Conservation (phyloP, 2,113 vertebrate species). For the Amphiprion percula region DNA sequence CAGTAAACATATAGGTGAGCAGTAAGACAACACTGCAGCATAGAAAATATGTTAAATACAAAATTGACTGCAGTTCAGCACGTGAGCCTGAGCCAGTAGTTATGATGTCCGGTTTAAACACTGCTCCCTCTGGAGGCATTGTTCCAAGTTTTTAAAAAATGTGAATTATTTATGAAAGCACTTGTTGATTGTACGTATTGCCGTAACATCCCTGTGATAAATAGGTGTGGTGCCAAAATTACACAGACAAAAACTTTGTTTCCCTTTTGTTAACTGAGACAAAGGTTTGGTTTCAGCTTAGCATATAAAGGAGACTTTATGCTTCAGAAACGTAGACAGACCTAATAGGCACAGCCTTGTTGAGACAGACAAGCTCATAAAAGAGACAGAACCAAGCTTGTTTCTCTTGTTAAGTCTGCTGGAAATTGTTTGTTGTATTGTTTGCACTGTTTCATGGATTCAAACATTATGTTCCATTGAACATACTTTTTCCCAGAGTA, state of each 20-base stretch:
- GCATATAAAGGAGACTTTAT: constrained; percentile 47
- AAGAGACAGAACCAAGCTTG: constrained; percentile 45
- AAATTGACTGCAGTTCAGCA: constrained; percentile 1
- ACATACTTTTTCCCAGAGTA: neutral
- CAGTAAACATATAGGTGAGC: neutral
- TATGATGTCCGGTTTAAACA: constrained; percentile 12
- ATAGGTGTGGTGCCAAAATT: neutral
- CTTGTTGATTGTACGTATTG: constrained; percentile 21
- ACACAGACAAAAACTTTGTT: constrained; percentile 22
- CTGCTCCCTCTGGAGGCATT: neutral
- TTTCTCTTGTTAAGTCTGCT: constrained; percentile 18
- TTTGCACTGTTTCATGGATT: neutral
- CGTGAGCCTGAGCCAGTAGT: neutral
- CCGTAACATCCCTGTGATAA: neutral
- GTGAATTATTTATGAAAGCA: constrained; percentile 26
- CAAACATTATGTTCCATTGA: neutral
- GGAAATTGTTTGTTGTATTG: neutral
- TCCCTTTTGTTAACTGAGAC: constrained; percentile 33
- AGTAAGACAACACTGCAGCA: constrained; percentile 2
- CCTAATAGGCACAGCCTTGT: constrained; percentile 43
- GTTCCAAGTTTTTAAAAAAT: neutral
- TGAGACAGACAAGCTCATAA: constrained; percentile 44
- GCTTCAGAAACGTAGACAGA: constrained; percentile 43
- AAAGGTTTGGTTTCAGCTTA: constrained; percentile 50
- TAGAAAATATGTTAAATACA: neutral